These are phyloP conservation scores for Larimichthys crocea DNA, from an alignment of 2,113 vertebrate species.

Conservation along the genomic window DNA sequence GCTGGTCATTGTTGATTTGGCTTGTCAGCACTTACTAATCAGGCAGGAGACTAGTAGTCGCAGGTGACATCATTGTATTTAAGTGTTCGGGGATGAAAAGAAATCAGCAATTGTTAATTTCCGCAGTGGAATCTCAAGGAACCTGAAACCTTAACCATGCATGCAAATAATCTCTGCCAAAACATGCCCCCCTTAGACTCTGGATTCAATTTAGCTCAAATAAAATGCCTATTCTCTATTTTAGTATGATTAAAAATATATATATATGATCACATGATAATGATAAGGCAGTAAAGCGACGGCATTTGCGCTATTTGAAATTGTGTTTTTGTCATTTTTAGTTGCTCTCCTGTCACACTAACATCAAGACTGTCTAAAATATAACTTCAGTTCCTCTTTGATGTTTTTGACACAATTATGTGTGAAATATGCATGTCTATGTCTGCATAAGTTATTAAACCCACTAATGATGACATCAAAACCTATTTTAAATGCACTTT, in stretches of 20 bases:
- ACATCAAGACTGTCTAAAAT: not conserved
- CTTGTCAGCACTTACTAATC: not conserved
- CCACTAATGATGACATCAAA: conserved; percentile 20
- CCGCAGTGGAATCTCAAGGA: too few relatives aligned
- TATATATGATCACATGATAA: not conserved
- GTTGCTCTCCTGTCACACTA: conserved; percentile 8
- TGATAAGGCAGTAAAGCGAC: not conserved
- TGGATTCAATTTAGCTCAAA: not conserved
- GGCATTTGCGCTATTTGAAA: conserved; percentile 10
- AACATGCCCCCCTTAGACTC: not conserved
- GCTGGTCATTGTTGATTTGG: not conserved
- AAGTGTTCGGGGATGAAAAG: too few relatives aligned
- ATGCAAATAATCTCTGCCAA: not conserved
- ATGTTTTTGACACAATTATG: conserved; percentile 4
- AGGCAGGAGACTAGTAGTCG: not conserved
- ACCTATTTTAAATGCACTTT: not conserved
- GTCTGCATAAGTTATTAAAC: not conserved
- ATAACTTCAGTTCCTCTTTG: conserved; percentile 13
- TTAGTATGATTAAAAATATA: not conserved
- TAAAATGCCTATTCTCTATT: not conserved
- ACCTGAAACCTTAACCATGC: not conserved
- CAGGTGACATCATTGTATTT: not conserved
- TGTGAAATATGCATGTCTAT: conserved; percentile 9
- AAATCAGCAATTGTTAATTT: too few relatives aligned
- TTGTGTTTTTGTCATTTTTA: conserved; percentile 4